phyloP scores from a whole-genome alignment of 2,113 vertebrate species.

The Ameiurus melas region DNA sequence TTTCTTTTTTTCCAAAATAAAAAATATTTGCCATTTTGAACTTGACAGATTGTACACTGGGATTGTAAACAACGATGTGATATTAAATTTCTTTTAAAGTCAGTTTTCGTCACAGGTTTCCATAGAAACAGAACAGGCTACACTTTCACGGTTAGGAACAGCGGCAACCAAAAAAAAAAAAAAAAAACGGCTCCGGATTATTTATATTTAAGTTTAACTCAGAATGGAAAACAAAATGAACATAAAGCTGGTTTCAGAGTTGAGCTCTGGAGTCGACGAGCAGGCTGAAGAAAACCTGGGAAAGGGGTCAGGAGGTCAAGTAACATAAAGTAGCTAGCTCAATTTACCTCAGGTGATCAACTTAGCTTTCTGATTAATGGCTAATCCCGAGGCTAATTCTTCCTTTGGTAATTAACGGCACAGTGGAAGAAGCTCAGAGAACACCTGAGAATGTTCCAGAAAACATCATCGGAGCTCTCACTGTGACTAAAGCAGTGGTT shows the following conservation, averaged over 20 bases:
- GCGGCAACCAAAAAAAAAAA: neutral
- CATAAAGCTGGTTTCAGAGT: neutral
- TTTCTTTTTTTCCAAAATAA: neutral
- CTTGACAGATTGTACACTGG: neutral
- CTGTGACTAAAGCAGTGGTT: neutral
- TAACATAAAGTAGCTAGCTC: neutral
- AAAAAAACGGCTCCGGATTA: neutral
- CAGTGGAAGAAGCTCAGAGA: neutral
- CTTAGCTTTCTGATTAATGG: neutral
- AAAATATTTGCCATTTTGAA: neutral
- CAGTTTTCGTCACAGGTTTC: neutral
- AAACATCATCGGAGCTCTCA: neutral
- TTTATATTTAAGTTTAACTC: no score
- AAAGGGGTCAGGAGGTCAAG: constrained; percentile 1
- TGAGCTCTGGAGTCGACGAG: neutral
- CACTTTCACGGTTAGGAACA: neutral
- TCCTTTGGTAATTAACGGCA: neutral
- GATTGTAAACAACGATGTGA: neutral
- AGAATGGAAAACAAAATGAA: no score
- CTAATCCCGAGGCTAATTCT: neutral
- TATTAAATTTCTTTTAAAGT: neutral
- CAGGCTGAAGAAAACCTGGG: neutral
- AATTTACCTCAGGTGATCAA: neutral
- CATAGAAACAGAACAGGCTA: constrained; percentile 22
- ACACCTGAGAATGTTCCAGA: neutral